Evolutionary conservation across 2,113 vertebrate genomes (phyloP), one percentile per base, ranked within the genome.

Genomic region (Podarcis muralis): DNA sequence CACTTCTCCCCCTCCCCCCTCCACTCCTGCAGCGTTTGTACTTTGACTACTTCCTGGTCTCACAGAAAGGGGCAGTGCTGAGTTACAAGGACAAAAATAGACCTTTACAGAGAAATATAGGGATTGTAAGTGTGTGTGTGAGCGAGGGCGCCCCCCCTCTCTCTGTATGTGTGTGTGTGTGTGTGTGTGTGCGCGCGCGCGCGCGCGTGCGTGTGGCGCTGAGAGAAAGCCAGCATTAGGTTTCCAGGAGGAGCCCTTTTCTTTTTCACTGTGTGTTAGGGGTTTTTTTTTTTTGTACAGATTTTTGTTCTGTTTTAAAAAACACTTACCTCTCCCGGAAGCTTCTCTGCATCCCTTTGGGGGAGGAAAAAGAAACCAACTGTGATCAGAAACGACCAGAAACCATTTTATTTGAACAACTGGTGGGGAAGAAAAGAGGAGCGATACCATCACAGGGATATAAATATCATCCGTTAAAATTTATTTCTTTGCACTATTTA

Each of bases 51-150:
- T 98, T 98, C 98, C 97, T 96, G 96, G 97, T 97, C 97, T 97
- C 93, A 96, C 98, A 97, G 98, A 96, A 93, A 97, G 98, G 97
- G 98, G 98, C 98, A 98, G 98, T 98, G 97, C 97, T 98, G 98
- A 98, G 98, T 97, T 97, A 93, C 96, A 97, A 94, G 97, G 97
- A 97, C 97, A 97, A 96, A 98, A 97, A 98, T 97, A 97, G 97
- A 95, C 95, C 96, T 97, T 96, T 96, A 97, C 96, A 97, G 95
- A 97, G 97, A 97, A 96, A 97, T 96, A 97, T 87, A 97, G 94
- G 88, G 96, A 97, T 96, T 93, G 94, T 93, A 90, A 85, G 74
- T 66, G 62, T 6, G 85, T 69, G 78, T n/a, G 86, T 0, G 59
- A 48, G 93, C 48, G 48, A 48, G 48, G 48, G 48, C 9, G 9